Conservation (phyloP, 2,113 vertebrate species). For the Neoarius graeffei region DNA sequence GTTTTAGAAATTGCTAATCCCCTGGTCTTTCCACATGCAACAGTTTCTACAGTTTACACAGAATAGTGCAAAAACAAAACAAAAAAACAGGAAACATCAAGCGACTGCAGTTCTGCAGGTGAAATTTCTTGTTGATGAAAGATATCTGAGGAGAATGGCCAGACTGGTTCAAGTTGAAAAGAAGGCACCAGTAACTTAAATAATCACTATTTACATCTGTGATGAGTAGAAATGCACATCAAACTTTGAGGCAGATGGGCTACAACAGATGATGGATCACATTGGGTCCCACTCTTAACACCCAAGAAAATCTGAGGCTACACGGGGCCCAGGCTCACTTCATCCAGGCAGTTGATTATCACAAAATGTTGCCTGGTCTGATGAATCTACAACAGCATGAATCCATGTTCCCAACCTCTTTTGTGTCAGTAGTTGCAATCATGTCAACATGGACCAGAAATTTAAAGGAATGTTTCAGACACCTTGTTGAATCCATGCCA, state of each 20-base stretch:
- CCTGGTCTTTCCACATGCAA: background rate
- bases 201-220: background rate
- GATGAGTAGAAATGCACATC: background rate
- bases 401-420: background rate
- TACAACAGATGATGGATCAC: background rate
- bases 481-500: background rate
- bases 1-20: background rate
- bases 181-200: background rate
- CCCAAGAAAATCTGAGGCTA: background rate
- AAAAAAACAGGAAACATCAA: background rate
- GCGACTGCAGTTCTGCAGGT: background rate
- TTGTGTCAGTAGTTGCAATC: background rate
- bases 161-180: background rate
- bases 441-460: background rate
- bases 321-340: background rate
- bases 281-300: background rate
- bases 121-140: background rate
- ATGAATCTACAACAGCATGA: background rate
- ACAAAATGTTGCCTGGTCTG: background rate
- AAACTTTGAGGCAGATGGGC: background rate
- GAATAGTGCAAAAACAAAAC: background rate
- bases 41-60: background rate
- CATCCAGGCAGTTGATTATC: background rate
- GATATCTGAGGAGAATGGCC: background rate
- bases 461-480: background rate